A percentile compares a stretch with the other conserved stretches of the same genome.
phyloP scores from a whole-genome alignment of 1,140 invertebrate species.

The Dinoponera quadriceps region DNA sequence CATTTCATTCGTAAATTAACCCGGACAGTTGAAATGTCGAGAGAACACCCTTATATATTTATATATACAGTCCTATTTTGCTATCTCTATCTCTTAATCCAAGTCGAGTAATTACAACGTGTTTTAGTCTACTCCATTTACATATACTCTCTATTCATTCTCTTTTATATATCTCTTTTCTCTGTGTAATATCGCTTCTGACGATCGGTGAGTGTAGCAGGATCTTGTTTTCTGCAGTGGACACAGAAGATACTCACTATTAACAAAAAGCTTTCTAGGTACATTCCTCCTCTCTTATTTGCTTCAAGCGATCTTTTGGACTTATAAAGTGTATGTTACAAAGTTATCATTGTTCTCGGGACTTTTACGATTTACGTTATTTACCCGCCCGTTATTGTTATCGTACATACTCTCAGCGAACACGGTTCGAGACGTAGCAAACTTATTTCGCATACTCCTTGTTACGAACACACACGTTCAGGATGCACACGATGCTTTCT shows the following conservation, averaged over 20 bases:
- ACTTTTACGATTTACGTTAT: slow-evolving; percentile 6
- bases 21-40: no score
- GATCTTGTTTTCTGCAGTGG: slow-evolving; percentile 83
- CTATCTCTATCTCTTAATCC: not conserved
- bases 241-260: slow-evolving; percentile 84
- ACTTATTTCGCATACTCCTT: slow-evolving; percentile 34
- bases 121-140: slow-evolving; percentile 42
- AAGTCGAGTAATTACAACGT: slow-evolving; percentile 16
- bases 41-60: no score
- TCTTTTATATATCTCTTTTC: slow-evolving; percentile 78
- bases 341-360: slow-evolving; percentile 39
- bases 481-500: slow-evolving; percentile 42
- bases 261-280: slow-evolving; percentile 84
- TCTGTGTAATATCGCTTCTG: slow-evolving; percentile 80
- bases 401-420: slow-evolving; percentile 11
- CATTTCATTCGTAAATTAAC: no score
- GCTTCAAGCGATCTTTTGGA: slow-evolving; percentile 27
- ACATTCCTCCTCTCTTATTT: slow-evolving; percentile 72
- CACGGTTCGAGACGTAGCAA: slow-evolving; percentile 10
- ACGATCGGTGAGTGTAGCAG: slow-evolving; percentile 82
- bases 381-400: slow-evolving; percentile 4
- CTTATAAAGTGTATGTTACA: slow-evolving; percentile 45
- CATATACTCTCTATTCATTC: slow-evolving; percentile 74
- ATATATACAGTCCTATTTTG: not conserved
- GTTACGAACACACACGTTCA: slow-evolving; percentile 9